phyloP scores from a whole-genome alignment of 1,140 invertebrate species.

The Leptinotarsa undecemlineata region DNA sequence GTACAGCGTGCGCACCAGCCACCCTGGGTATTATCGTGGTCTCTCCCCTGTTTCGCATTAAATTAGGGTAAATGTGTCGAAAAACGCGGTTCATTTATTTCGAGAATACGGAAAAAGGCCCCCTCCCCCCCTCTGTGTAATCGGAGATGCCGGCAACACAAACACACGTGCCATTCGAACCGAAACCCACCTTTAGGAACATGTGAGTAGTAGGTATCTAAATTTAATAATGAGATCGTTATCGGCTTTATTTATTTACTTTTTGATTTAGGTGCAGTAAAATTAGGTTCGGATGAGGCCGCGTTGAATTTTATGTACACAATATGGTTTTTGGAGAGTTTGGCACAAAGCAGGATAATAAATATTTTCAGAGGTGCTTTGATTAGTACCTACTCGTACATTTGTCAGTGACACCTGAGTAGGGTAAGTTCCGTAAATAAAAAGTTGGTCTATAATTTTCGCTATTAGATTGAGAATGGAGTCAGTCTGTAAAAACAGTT shows the following conservation, averaged over 20 bases:
- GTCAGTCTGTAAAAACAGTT: too few relatives aligned
- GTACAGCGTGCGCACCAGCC: slow-evolving; percentile 3
- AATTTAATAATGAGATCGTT: slow-evolving; percentile 8
- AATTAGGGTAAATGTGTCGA: slow-evolving; percentile 35
- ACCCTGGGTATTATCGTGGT: not conserved
- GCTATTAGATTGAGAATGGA: too few relatives aligned
- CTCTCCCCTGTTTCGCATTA: slow-evolving; percentile 29
- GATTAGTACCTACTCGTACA: too few relatives aligned
- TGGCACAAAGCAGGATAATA: too few relatives aligned
- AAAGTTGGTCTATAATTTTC: too few relatives aligned
- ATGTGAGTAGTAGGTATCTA: not conserved
- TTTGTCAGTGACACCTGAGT: too few relatives aligned
- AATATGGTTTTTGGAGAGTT: not conserved
- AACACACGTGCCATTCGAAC: slow-evolving; percentile 24
- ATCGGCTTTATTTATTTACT: slow-evolving; percentile 3
- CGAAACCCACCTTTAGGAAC: not conserved
- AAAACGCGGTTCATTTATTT: slow-evolving; percentile 30
- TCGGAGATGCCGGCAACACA: slow-evolving; percentile 6
- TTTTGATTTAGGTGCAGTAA: slow-evolving; percentile 1
- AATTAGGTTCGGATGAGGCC: slow-evolving; percentile 2
- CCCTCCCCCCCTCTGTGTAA: not conserved
- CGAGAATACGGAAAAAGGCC: slow-evolving; percentile 22
- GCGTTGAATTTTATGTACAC: slow-evolving; percentile 1
- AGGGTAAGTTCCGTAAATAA: too few relatives aligned
- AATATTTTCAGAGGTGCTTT: too few relatives aligned